Evolutionary conservation across 2,888 invertebrate species (phyloP).

Genomic region (Meliscaeva auricollis): DNA sequence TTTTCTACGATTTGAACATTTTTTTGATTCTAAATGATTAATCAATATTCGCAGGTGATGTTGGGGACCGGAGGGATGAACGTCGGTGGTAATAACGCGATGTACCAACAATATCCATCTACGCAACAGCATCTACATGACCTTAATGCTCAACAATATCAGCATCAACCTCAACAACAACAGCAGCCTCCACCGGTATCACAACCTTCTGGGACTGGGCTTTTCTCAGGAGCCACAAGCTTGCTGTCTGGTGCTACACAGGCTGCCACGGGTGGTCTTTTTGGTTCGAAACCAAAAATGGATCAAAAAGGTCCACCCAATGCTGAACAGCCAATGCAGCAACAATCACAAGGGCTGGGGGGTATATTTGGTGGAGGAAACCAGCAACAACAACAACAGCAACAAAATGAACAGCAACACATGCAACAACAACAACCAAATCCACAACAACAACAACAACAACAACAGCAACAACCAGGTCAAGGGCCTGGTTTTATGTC

Average conservation of each 20-base stretch:
- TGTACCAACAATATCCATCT: constrained; percentile 79
- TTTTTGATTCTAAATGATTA: background rate
- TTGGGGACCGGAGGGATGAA: constrained; percentile 86
- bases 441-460: constrained; percentile 84
- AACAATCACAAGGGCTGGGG: constrained; percentile 82
- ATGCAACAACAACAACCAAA: constrained; percentile 80
- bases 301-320: constrained; percentile 85
- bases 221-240: constrained; percentile 84
- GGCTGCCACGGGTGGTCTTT: constrained; percentile 84
- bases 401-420: constrained; percentile 81
- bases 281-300: constrained; percentile 84
- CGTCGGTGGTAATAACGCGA: constrained; percentile 84
- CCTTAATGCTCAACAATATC: constrained; percentile 68
- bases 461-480: constrained; percentile 80
- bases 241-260: constrained; percentile 84
- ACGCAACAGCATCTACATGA: constrained; percentile 80
- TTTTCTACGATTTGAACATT: background rate
- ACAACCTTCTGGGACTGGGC: constrained; percentile 82
- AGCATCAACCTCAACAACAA: constrained; percentile 77
- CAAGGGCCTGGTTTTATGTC: constrained; percentile 90
- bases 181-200: constrained; percentile 82
- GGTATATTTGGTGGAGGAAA: constrained; percentile 79
- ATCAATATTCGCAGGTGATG: constrained; percentile 84
- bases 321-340: constrained; percentile 83
- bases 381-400: constrained; percentile 82